phyloP scores from a whole-genome alignment of 2,113 vertebrate species.

The Cyanoderma ruficeps region DNA sequence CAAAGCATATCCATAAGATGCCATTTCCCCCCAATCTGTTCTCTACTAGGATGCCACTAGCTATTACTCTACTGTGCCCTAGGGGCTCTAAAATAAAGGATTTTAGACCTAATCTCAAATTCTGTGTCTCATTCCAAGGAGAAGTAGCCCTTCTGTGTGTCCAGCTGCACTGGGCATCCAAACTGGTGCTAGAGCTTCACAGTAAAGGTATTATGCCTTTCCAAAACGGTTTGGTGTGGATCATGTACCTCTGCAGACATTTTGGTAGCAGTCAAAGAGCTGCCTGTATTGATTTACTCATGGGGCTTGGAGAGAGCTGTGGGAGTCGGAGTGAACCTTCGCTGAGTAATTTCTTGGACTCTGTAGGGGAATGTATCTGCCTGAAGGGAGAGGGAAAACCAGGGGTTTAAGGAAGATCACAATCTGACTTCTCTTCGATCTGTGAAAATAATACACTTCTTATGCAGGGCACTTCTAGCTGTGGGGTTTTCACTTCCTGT shows the following conservation, averaged over 20 bases:
- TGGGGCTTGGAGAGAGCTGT: background rate
- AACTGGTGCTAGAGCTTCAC: background rate
- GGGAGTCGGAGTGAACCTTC: background rate
- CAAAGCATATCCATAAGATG: background rate
- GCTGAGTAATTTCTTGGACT: constrained; percentile 49
- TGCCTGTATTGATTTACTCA: constrained; percentile 18
- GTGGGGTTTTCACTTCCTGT: background rate
- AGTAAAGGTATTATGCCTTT: background rate
- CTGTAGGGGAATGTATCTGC: constrained; percentile 19
- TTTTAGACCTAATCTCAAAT: background rate
- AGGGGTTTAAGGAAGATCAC: constrained; percentile 35
- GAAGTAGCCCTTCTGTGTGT: background rate
- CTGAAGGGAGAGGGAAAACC: background rate
- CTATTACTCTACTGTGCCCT: background rate
- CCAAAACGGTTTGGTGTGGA: background rate
- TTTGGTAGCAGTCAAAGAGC: background rate
- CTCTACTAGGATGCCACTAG: background rate
- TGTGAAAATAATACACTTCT: constrained; percentile 23
- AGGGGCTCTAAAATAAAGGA: background rate
- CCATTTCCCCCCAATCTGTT: background rate
- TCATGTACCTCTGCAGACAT: background rate
- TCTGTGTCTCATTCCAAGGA: background rate
- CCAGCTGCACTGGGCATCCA: background rate
- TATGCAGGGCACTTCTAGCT: background rate
- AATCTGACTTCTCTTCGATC: constrained; percentile 4